phyloP scores from a whole-genome alignment of 2,888 invertebrate genomes.

The Teleogryllus oceanicus region DNA sequence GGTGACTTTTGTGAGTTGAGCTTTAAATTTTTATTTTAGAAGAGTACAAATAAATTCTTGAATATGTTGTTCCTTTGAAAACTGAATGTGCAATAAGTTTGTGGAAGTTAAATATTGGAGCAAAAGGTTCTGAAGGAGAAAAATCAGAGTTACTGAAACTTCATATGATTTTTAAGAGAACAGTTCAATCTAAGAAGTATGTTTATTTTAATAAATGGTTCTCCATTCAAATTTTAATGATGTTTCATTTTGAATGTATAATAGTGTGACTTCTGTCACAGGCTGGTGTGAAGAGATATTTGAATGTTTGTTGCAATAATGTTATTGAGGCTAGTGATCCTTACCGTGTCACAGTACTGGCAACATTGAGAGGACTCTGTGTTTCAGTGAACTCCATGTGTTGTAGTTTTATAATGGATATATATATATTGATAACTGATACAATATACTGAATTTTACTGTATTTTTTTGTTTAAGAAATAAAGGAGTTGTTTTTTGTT shows the following conservation, averaged over 20 bases:
- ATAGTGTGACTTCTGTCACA: not conserved
- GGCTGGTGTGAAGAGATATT: not conserved
- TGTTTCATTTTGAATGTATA: not conserved
- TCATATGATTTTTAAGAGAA: too few species aligned
- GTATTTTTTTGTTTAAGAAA: slow-evolving; percentile 12
- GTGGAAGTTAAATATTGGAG: too few species aligned
- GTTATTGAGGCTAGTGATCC: slow-evolving; percentile 33
- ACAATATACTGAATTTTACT: slow-evolving; percentile 18
- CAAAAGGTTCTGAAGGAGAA: too few species aligned
- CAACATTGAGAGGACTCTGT: not conserved
- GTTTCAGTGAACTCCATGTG: slow-evolving; percentile 18
- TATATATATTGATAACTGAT: slow-evolving; percentile 9
- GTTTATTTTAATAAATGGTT: too few species aligned
- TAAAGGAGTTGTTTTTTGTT: slow-evolving; percentile 18
- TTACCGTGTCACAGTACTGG: not conserved
- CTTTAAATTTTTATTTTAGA: too few species aligned
- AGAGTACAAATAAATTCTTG: too few species aligned
- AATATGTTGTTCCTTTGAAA: too few species aligned
- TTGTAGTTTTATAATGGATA: slow-evolving; percentile 18
- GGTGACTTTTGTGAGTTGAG: too few species aligned
- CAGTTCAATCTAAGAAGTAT: too few species aligned
- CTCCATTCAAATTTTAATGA: too few species aligned
- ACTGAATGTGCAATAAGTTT: too few species aligned
- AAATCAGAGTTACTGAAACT: too few species aligned
- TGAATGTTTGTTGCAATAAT: slow-evolving; percentile 32